Conservation (phyloP, 2,888 invertebrate species). For the Euproctis similis region DNA sequence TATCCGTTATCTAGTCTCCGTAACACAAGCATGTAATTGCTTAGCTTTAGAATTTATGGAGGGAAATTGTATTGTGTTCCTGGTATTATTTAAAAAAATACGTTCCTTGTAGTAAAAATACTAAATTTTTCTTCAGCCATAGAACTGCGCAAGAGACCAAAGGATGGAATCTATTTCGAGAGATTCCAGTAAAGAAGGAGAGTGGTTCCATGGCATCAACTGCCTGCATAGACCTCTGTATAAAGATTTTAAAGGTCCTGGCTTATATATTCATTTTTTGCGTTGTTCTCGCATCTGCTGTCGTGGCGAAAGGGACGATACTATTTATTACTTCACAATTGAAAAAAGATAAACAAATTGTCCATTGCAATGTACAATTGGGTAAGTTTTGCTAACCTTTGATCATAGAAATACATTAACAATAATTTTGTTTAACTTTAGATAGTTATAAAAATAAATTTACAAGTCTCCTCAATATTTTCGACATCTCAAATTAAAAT, state of each 20-base stretch:
- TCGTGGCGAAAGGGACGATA: conserved; percentile 83
- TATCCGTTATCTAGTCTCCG: no score
- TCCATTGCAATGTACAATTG: conserved; percentile 76
- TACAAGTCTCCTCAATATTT: no score
- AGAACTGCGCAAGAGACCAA: conserved; percentile 73
- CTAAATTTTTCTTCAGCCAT: conserved; percentile 43
- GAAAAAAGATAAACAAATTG: conserved; percentile 66
- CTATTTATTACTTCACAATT: conserved; percentile 85
- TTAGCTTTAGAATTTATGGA: no score
- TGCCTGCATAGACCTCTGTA: conserved; percentile 76
- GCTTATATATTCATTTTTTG: conserved; percentile 81
- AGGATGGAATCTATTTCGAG: conserved; percentile 88
- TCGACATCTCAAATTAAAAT: no score
- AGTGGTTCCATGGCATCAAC: conserved; percentile 81
- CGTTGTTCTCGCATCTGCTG: conserved; percentile 79
- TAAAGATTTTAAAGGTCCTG: conserved; percentile 80
- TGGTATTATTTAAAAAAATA: no score
- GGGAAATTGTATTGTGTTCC: no score
- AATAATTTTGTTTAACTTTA: no score
- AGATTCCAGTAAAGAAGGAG: conserved; percentile 80
- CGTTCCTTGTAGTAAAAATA: no score
- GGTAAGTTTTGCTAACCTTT: no score
- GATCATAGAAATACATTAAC: no score
- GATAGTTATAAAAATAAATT: no score
- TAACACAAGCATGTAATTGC: no score